phyloP scores from a whole-genome alignment of 1,140 invertebrate genomes.

The Scaptomyza montana region DNA sequence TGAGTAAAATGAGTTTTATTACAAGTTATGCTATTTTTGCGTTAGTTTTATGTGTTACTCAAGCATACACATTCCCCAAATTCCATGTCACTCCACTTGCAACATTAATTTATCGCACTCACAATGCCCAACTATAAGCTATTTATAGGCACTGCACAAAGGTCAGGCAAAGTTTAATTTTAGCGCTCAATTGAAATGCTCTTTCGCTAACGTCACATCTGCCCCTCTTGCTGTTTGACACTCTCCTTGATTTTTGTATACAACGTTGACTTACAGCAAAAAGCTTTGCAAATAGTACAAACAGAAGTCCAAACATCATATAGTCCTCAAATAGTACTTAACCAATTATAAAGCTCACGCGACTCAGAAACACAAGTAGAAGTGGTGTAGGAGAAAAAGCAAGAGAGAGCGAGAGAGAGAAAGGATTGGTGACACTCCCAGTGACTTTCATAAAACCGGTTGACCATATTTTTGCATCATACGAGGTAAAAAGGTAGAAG shows the following conservation, averaged over 20 bases:
- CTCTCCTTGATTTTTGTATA: conserved; percentile 37
- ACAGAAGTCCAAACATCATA: conserved; percentile 28
- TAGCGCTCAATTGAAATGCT: conserved; percentile 4
- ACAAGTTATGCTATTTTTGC: too few relatives aligned
- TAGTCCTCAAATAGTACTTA: conserved; percentile 46
- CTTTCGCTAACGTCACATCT: conserved; percentile 10
- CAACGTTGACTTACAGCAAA: conserved; percentile 34
- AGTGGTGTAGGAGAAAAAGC: conserved; percentile 3
- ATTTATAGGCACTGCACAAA: conserved; percentile 31
- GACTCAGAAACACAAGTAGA: conserved; percentile 20
- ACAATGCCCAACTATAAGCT: conserved; percentile 32
- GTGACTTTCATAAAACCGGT: conserved; percentile 51
- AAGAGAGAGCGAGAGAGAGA: neutral
- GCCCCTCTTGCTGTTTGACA: neutral
- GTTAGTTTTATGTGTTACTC: too few relatives aligned
- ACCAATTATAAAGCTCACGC: conserved; percentile 51
- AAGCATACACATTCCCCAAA: neutral
- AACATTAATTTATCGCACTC: neutral
- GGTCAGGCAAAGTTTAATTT: conserved; percentile 20
- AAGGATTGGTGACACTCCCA: conserved; percentile 54
- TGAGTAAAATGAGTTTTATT: conserved; percentile 51
- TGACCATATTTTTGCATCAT: conserved; percentile 21
- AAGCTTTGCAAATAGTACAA: conserved; percentile 48
- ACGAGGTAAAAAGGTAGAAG: conserved; percentile 63
- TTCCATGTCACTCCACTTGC: neutral